Conservation (phyloP, 2,888 invertebrate genomes). For the Frankliniella intonsa region DNA sequence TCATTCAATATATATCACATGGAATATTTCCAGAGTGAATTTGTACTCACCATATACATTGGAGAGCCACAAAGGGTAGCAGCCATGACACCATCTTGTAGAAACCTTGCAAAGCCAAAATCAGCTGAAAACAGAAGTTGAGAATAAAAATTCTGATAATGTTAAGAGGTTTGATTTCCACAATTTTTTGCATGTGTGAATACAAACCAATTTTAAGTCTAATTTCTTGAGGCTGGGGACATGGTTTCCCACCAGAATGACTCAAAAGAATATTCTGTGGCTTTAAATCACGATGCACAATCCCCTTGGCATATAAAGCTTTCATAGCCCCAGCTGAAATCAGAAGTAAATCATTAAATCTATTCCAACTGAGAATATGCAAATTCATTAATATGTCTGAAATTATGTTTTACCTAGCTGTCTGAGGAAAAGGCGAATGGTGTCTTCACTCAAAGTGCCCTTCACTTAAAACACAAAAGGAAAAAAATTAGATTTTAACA, state of each 20-base stretch:
- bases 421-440: conserved; percentile 87
- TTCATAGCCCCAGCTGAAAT: conserved; percentile 89
- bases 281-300: conserved; percentile 98
- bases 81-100: conserved; percentile 99
- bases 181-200: neutral
- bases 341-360: conserved; percentile 33
- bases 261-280: conserved; percentile 98
- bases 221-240: conserved; percentile 76
- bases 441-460: conserved; percentile 94
- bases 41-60: conserved; percentile 90
- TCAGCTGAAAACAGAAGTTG: conserved; percentile 67
- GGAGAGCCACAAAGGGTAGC: conserved; percentile 99
- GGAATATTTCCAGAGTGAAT: conserved; percentile 5
- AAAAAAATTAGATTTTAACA: neutral
- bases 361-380: neutral
- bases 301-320: conserved; percentile 93
- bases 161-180: neutral
- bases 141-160: neutral
- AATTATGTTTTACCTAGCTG: conserved; percentile 67
- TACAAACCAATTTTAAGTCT: conserved; percentile 85
- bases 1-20: neutral
- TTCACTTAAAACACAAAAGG: conserved; percentile 57
- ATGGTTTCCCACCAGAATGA: conserved; percentile 63
- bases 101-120: conserved; percentile 97
- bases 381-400: neutral